phyloP scores from a whole-genome alignment of 2,797 vertebrate genomes.

The Lagodon rhomboides region DNA sequence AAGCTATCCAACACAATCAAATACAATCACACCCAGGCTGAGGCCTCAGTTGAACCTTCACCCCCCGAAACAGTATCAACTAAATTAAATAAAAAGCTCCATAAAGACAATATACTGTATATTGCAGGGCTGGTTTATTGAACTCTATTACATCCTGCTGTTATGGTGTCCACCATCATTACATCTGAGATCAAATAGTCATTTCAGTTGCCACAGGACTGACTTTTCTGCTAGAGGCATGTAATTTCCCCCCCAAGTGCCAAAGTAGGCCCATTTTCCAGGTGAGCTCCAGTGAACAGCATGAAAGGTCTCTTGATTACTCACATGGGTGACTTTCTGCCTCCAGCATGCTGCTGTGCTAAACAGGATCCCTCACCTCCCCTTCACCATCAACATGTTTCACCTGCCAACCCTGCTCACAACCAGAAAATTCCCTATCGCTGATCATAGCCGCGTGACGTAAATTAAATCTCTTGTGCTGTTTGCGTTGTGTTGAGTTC shows the following conservation, averaged over 20 bases:
- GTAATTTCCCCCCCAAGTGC: conserved; percentile 31
- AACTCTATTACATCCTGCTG: neutral
- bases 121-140: neutral
- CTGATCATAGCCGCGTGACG: conserved; percentile 25
- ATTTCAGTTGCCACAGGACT: conserved; percentile 5
- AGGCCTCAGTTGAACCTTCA: neutral
- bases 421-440: conserved; percentile 1
- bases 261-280: conserved; percentile 56
- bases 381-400: conserved; percentile 21
- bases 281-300: conserved; percentile 53
- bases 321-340: conserved; percentile 41
- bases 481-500: neutral
- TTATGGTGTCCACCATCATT: neutral
- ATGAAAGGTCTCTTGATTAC: conserved; percentile 55
- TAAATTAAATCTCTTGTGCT: neutral
- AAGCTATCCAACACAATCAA: neutral
- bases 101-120: neutral
- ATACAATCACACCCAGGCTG: neutral
- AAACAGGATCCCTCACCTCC: conserved; percentile 35
- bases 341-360: conserved; percentile 42
- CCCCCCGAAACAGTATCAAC: neutral
- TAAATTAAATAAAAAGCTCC: neutral
- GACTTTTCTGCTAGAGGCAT: conserved; percentile 11
- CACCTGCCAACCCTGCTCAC: conserved; percentile 42
- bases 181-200: conserved; percentile 11